These are phyloP conservation scores for Misgurnus mizolepis DNA, from an alignment of 2,113 vertebrate genomes.

Conservation along the genomic window DNA sequence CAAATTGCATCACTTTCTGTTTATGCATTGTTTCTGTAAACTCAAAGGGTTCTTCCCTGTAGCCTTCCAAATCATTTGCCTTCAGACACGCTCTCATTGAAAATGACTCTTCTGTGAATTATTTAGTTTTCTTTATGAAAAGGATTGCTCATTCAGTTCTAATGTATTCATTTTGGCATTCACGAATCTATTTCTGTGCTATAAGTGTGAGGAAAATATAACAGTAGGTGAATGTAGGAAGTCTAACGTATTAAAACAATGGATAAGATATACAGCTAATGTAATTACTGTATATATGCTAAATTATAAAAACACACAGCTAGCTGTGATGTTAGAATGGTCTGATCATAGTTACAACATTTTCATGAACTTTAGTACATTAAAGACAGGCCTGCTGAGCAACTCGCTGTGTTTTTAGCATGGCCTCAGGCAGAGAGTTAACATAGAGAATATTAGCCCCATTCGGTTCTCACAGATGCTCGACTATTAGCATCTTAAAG, in stretches of 20 bases:
- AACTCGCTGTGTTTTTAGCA: not conserved
- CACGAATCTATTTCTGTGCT: not conserved
- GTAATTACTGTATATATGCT: not conserved
- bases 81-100: not conserved
- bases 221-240: not conserved
- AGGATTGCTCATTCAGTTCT: not conserved
- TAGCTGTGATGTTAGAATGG: not conserved
- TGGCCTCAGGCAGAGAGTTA: constrained; percentile 21
- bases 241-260: not conserved
- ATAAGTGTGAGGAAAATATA: not conserved
- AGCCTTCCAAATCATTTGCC: constrained; percentile 14
- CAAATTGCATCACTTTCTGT: constrained; percentile 62
- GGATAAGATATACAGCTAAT: not conserved
- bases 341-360: not conserved
- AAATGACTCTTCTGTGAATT: not conserved
- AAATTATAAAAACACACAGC: not conserved
- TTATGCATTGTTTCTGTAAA: constrained; percentile 36
- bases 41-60: not conserved
- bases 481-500: constrained; percentile 23
- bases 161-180: not conserved
- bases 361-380: not conserved
- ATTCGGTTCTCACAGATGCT: constrained; percentile 27
- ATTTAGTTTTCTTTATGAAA: not conserved
- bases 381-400: not conserved
- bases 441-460: not conserved